Evolutionary conservation across 1,140 invertebrate genomes (phyloP).

Genomic region (Drosophila equinoxialis): DNA sequence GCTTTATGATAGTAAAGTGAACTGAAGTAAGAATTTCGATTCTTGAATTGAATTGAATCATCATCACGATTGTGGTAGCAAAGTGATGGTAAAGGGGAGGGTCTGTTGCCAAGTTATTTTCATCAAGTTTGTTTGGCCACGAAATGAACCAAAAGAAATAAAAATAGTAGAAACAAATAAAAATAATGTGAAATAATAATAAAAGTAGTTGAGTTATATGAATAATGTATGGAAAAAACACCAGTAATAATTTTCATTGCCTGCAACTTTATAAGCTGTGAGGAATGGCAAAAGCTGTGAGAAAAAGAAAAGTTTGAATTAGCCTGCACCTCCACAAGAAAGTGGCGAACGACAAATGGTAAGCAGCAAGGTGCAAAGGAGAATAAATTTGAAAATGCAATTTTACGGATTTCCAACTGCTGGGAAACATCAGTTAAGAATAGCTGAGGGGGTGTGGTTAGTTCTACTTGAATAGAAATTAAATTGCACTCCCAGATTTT

Average conservation of each 20-base stretch:
- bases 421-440: neutral
- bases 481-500: slow-evolving; percentile 1
- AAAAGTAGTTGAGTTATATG: neutral
- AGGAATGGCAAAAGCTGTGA: neutral
- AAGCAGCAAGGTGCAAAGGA: too few relatives aligned
- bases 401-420: neutral
- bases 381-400: neutral
- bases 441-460: neutral
- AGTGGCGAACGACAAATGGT: too few relatives aligned
- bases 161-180: neutral
- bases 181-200: neutral
- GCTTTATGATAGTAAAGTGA: slow-evolving; percentile 53
- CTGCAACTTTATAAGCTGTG: slow-evolving; percentile 3
- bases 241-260: neutral
- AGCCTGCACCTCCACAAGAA: neutral
- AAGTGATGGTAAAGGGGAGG: neutral
- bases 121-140: slow-evolving; percentile 1
- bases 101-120: slow-evolving; percentile 4
- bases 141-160: neutral
- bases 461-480: neutral
- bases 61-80: neutral
- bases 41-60: slow-evolving; percentile 41
- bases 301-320: slow-evolving; percentile 2
- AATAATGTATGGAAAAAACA: neutral
- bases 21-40: slow-evolving; percentile 18